A percentile compares a stretch with the other conserved stretches of the same genome.
phyloP scores from a whole-genome alignment of 2,113 vertebrate genomes.

The Dromiciops gliroides region DNA sequence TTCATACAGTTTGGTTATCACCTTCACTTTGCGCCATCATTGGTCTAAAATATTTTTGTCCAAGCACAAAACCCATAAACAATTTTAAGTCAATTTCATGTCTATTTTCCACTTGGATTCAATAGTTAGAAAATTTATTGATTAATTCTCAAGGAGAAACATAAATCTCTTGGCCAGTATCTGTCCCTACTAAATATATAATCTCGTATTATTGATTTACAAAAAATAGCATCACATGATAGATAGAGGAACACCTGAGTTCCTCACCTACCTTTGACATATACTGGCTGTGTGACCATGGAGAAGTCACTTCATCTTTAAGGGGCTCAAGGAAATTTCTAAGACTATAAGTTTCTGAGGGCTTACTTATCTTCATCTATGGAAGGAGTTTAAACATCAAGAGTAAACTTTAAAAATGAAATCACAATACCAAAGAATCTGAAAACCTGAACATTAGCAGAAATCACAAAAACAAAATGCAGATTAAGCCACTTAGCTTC shows the following conservation, averaged over 20 bases:
- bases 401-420: not conserved
- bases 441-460: not conserved
- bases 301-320: not conserved
- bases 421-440: not conserved
- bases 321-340: not conserved
- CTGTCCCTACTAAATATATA: not conserved
- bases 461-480: not conserved
- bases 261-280: not conserved
- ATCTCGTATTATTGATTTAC: not conserved
- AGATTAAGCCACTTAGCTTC: not conserved
- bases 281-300: not conserved
- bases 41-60: slow-evolving; percentile 1
- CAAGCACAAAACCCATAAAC: not conserved
- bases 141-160: not conserved
- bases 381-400: not conserved
- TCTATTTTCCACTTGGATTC: not conserved
- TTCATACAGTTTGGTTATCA: not conserved
- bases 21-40: not conserved
- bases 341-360: not conserved
- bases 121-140: slow-evolving; percentile 5
- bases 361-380: not conserved
- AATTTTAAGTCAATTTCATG: not conserved
- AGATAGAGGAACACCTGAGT: not conserved
- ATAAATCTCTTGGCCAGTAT: not conserved
- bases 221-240: not conserved